These are phyloP conservation scores for Sphyrna mokarran DNA, from an alignment of 2,113 vertebrate genomes.

Conservation along the genomic window DNA sequence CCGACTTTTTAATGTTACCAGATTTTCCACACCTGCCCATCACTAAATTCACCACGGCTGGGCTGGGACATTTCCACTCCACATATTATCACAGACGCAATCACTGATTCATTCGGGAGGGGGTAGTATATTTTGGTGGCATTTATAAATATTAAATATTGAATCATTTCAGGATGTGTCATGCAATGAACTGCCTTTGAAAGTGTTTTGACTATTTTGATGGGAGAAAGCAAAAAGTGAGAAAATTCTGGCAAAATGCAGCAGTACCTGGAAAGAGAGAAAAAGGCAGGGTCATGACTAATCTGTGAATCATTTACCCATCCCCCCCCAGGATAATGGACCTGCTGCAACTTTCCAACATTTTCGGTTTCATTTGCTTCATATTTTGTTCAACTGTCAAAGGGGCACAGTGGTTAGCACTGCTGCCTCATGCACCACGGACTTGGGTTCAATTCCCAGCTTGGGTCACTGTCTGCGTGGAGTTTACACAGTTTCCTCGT, in stretches of 20 bases:
- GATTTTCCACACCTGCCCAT: too few species aligned
- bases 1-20: too few species aligned
- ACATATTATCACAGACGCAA: background rate
- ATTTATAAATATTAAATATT: background rate
- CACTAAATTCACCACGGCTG: too few species aligned
- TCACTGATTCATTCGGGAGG: background rate
- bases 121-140: background rate
- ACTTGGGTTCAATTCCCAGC: too few species aligned
- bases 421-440: too few species aligned
- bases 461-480: too few species aligned
- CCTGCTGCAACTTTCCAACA: background rate
- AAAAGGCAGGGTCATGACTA: background rate
- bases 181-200: background rate
- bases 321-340: background rate
- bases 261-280: background rate
- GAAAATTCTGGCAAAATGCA: background rate
- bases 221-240: background rate
- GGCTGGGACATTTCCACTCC: too few species aligned
- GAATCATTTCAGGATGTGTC: background rate
- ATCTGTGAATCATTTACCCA: background rate
- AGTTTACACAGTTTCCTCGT: too few species aligned
- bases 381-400: background rate
- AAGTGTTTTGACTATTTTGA: background rate
- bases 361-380: background rate
- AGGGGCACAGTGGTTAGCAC: too few species aligned